Percentiles rank a stretch among this genome's conserved stretches.
Conservation (phyloP, 2,113 vertebrate species). For the Phylloscopus trochiloides region DNA sequence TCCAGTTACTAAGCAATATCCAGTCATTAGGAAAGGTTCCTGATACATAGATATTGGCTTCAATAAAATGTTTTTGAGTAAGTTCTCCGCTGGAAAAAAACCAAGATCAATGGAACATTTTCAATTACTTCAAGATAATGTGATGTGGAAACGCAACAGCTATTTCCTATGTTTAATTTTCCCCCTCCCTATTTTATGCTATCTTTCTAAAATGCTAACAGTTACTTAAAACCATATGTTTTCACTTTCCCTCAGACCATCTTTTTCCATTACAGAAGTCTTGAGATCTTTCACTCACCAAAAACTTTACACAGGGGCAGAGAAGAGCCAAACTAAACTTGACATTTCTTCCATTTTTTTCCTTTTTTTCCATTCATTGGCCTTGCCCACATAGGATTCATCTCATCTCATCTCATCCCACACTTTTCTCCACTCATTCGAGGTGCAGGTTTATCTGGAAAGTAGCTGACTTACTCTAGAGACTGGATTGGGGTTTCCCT, state of each 20-base stretch:
- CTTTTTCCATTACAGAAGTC: conserved; percentile 2
- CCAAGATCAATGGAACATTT: background rate
- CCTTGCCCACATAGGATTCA: background rate
- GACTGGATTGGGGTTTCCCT: background rate
- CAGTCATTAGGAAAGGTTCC: background rate
- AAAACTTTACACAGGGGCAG: background rate
- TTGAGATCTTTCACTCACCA: background rate
- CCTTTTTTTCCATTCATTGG: background rate
- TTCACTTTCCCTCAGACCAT: background rate
- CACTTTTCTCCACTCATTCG: background rate
- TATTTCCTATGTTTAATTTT: background rate
- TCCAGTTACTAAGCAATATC: background rate
- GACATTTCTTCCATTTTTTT: background rate
- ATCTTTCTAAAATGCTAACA: conserved; percentile 11
- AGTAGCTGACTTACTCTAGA: rapidly evolving
- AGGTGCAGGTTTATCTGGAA: background rate
- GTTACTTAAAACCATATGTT: background rate
- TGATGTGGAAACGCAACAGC: background rate
- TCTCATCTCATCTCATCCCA: background rate
- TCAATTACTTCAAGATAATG: background rate
- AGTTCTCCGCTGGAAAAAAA: background rate
- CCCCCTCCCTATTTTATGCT: background rate
- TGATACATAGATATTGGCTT: background rate
- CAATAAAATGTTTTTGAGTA: background rate
- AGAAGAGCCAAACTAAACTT: background rate